Percentiles rank a stretch among this genome's conserved stretches.
phyloP scores from a whole-genome alignment of 1,140 invertebrate species.

The Galleria mellonella region DNA sequence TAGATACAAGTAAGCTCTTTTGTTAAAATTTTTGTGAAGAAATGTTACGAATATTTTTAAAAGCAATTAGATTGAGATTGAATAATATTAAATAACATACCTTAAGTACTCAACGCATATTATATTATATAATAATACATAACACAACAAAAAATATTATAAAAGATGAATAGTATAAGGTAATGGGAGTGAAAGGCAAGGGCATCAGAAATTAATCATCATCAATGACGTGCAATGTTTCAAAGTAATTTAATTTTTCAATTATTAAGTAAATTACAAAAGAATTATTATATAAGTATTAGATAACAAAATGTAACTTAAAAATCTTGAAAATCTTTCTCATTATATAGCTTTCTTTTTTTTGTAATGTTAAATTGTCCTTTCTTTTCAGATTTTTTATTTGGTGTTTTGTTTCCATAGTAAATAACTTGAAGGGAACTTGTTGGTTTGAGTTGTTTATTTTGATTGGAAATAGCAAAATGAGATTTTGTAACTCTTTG shows the following conservation, averaged over 20 bases:
- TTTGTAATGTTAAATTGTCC: conserved; percentile 57
- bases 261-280: conserved; percentile 6
- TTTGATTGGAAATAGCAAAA: conserved; percentile 13
- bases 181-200: conserved; percentile 29
- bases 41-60: not conserved
- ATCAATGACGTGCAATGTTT: too few relatives aligned
- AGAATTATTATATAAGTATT: not conserved
- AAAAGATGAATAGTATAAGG: not conserved
- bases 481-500: conserved; percentile 6
- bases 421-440: conserved; percentile 48
- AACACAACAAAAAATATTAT: too few relatives aligned
- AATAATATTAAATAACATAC: too few relatives aligned
- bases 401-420: conserved; percentile 22
- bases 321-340: conserved; percentile 53
- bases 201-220: not conserved
- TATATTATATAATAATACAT: too few relatives aligned
- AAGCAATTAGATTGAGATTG: not conserved
- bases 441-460: conserved; percentile 20
- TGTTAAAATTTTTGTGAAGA: not conserved
- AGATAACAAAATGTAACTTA: conserved; percentile 9
- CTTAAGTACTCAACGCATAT: too few relatives aligned
- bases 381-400: conserved; percentile 38
- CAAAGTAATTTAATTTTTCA: not conserved
- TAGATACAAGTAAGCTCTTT: not conserved
- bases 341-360: conserved; percentile 61